Conservation (phyloP, 1,140 invertebrate genomes). For the Drosophila sucinea region DNA sequence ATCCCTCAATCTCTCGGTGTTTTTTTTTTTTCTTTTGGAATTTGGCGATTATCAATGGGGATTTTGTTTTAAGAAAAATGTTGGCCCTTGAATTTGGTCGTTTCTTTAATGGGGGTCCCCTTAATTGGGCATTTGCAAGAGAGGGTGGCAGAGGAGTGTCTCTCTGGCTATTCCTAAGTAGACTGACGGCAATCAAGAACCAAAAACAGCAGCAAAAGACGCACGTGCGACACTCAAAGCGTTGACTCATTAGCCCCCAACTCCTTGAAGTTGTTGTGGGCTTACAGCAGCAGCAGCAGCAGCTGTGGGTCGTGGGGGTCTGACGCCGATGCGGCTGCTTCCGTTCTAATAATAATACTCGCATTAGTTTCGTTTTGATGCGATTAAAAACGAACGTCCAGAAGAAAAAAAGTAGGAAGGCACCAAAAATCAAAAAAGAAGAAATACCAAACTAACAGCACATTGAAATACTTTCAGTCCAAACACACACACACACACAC, state of each 20-base stretch:
- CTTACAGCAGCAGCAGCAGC: slow-evolving; percentile 34
- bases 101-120: slow-evolving; percentile 61
- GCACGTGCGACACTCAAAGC: slow-evolving; percentile 74
- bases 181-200: slow-evolving; percentile 33
- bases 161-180: slow-evolving; percentile 45
- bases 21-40: too few species aligned
- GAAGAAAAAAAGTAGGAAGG: slow-evolving; percentile 10
- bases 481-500: background rate
- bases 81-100: slow-evolving; percentile 57
- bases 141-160: background rate
- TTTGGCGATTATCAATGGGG: slow-evolving; percentile 5
- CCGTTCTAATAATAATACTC: slow-evolving; percentile 73
- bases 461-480: slow-evolving; percentile 52
- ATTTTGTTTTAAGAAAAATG: slow-evolving; percentile 22
- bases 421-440: background rate
- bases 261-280: slow-evolving; percentile 14
- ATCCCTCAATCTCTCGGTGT: too few species aligned
- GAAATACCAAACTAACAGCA: slow-evolving; percentile 45
- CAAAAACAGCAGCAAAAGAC: slow-evolving; percentile 33
- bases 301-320: slow-evolving; percentile 28
- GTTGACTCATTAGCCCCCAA: slow-evolving; percentile 69
- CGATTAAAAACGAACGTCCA: slow-evolving; percentile 65
- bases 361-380: slow-evolving; percentile 74
- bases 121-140: slow-evolving; percentile 50
- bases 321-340: slow-evolving; percentile 44